A percentile compares a stretch with the other conserved stretches of the same genome.
phyloP scores from a whole-genome alignment of 2,113 vertebrate species.

The Sarotherodon lohbergeri region DNA sequence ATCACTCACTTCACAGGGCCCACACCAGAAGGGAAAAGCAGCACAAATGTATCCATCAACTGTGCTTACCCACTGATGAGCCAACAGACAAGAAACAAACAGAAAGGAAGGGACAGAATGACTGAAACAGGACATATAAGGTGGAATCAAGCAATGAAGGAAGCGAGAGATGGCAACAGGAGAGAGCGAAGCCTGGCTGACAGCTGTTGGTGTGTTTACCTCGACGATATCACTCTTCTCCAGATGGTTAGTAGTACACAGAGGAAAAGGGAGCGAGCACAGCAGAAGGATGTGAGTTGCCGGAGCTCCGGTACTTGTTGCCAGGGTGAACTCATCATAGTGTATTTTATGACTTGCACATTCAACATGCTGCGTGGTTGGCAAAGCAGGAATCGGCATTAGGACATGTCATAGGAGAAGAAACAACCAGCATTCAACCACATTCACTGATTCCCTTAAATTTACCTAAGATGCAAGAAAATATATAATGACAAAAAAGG shows the following conservation, averaged over 20 bases:
- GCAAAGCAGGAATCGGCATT: neutral
- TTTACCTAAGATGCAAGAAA: neutral
- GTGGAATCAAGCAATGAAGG: conserved; percentile 36
- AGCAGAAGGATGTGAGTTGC: conserved; percentile 19
- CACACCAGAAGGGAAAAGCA: neutral
- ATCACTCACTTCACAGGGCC: neutral
- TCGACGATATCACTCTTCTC: conserved; percentile 60
- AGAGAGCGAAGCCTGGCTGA: conserved; percentile 31
- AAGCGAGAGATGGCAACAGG: conserved; percentile 5
- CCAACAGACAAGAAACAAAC: neutral
- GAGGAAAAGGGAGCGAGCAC: conserved; percentile 32
- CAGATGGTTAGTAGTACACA: conserved; percentile 65
- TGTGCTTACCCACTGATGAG: neutral
- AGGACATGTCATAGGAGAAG: neutral
- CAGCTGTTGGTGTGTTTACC: conserved; percentile 71
- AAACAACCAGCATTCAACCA: conserved; percentile 15
- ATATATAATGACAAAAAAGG: neutral
- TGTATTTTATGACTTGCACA: conserved; percentile 57
- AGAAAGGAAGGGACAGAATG: neutral
- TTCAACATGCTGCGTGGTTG: conserved; percentile 1
- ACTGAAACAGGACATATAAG: conserved; percentile 12
- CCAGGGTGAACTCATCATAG: conserved; percentile 58
- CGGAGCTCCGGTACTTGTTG: neutral
- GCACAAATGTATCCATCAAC: conserved; percentile 23
- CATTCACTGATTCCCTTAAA: neutral